phyloP scores from a whole-genome alignment of 2,797 vertebrate genomes.

The Pteropus rufus region DNA sequence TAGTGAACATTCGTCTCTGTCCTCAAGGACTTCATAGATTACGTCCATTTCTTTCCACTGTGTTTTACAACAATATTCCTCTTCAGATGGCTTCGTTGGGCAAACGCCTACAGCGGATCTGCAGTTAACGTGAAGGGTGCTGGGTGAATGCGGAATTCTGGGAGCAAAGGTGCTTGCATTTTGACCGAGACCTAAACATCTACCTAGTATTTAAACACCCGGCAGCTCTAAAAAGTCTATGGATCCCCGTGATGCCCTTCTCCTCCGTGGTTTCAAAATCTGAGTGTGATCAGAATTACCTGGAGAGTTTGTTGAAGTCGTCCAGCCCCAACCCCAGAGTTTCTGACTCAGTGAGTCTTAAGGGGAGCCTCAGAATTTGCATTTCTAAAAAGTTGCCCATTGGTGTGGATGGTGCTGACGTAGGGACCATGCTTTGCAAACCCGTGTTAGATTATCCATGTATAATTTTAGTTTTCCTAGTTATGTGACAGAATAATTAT shows the following conservation, averaged over 20 bases:
- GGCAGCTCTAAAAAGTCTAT: not conserved
- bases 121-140: not conserved
- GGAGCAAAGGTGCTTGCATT: not conserved
- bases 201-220: not conserved
- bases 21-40: not conserved
- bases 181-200: not conserved
- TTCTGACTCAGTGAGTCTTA: not conserved
- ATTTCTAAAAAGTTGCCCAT: not conserved
- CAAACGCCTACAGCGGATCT: not conserved
- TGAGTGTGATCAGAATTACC: not conserved
- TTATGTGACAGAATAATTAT: not conserved
- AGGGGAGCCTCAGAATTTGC: not conserved
- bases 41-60: not conserved
- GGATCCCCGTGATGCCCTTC: not conserved
- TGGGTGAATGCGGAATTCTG: not conserved
- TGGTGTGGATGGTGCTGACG: not conserved
- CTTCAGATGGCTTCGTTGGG: not conserved
- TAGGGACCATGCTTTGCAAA: not conserved
- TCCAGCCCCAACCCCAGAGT: not conserved
- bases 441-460: not conserved
- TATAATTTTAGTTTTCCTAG: not conserved
- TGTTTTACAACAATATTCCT: not conserved
- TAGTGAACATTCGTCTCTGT: not conserved
- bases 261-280: not conserved
- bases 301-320: not conserved